Conservation (phyloP, 2,888 invertebrate genomes). For the Tetragonula carbonaria region DNA sequence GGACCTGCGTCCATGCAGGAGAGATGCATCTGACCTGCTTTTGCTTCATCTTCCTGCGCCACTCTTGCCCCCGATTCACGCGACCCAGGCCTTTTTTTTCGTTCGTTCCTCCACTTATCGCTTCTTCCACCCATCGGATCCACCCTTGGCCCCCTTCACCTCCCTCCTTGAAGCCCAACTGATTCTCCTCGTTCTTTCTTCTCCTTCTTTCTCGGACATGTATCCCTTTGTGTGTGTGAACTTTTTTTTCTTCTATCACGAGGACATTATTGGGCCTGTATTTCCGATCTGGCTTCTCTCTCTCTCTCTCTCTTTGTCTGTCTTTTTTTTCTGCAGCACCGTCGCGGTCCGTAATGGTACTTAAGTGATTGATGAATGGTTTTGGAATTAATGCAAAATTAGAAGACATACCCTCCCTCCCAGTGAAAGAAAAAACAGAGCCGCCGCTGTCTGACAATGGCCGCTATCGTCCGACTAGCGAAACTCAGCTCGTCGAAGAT, state of each 20-base stretch:
- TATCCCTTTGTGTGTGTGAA: constrained; percentile 36
- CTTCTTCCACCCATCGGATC: constrained; percentile 55
- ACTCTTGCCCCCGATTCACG: constrained; percentile 75
- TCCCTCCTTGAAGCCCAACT: constrained; percentile 23
- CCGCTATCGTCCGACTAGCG: neutral
- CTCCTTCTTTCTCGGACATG: constrained; percentile 20
- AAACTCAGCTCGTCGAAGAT: neutral
- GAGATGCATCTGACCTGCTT: constrained; percentile 76
- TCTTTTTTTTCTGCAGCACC: neutral
- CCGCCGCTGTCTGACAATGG: neutral
- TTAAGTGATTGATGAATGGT: constrained; percentile 40
- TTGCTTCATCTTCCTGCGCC: constrained; percentile 39
- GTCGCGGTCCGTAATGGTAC: neutral
- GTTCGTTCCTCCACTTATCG: constrained; percentile 66
- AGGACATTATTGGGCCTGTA: neutral
- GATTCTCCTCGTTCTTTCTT: constrained; percentile 21
- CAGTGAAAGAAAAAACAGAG: neutral
- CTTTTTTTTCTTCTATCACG: constrained; percentile 17
- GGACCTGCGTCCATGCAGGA: constrained; percentile 79
- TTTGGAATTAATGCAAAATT: constrained; percentile 1
- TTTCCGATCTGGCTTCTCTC: neutral
- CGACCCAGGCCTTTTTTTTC: constrained; percentile 34
- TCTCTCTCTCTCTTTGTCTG: neutral
- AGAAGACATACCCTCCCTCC: neutral
- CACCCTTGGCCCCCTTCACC: neutral